These are phyloP conservation scores for Phyllotis vaccarum DNA, from an alignment of 2,797 vertebrate species.

Conservation along the genomic window DNA sequence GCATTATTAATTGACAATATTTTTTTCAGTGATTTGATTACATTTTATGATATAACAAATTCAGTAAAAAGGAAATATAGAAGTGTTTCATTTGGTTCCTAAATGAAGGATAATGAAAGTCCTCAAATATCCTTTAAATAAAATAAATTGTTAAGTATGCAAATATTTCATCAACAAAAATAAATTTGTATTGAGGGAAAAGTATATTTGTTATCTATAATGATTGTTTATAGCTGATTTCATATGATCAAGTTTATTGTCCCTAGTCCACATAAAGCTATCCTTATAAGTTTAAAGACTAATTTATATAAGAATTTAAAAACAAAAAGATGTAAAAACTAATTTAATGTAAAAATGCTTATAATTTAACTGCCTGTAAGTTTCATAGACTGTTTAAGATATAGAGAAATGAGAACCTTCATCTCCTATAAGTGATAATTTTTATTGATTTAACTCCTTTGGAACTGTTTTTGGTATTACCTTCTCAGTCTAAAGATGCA, in stretches of 20 bases:
- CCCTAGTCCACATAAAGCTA: slow-evolving; percentile 5
- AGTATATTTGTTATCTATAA: background rate
- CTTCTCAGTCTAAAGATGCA: background rate
- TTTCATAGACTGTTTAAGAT: background rate
- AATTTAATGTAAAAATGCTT: background rate
- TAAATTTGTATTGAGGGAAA: background rate
- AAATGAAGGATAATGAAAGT: slow-evolving; percentile 73
- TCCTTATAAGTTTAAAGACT: slow-evolving; percentile 35
- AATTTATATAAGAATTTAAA: slow-evolving; percentile 19
- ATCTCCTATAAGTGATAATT: background rate
- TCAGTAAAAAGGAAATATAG: slow-evolving; percentile 75
- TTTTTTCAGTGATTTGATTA: slow-evolving; percentile 81
- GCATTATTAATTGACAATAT: slow-evolving; percentile 80
- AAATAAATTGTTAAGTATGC: slow-evolving; percentile 21
- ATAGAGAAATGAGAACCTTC: background rate
- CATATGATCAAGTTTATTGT: slow-evolving; percentile 22
- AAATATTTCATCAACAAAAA: slow-evolving; percentile 53
- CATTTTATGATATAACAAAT: slow-evolving; percentile 76
- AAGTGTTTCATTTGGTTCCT: slow-evolving; percentile 78
- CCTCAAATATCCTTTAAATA: slow-evolving; percentile 74
- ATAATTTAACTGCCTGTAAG: slow-evolving; percentile 27
- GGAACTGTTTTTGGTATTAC: slow-evolving; percentile 34
- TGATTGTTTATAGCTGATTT: slow-evolving; percentile 10
- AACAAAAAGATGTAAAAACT: slow-evolving; percentile 11
- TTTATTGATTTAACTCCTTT: slow-evolving; percentile 52